Evolutionary conservation across 1,140 invertebrate genomes (phyloP).

Genomic region (Venturia canescens): DNA sequence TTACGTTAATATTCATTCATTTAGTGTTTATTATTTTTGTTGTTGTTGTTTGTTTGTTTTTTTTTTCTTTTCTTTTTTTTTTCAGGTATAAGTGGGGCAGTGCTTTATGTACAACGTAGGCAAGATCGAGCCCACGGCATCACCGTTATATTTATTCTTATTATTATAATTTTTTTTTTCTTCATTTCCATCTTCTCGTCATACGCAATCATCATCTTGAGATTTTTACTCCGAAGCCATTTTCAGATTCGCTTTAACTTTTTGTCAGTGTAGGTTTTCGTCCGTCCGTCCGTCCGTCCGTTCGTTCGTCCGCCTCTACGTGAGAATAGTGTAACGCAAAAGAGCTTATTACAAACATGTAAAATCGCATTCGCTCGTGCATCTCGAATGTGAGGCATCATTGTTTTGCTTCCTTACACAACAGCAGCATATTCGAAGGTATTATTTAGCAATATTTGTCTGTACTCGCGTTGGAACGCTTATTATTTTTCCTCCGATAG

Average conservation of each 20-base stretch:
- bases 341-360: constrained; percentile 55
- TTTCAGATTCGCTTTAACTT: not conserved
- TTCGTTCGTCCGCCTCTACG: too few relatives aligned
- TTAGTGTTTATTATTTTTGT: not conserved
- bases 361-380: constrained; percentile 47
- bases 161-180: constrained; percentile 38
- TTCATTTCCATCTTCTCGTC: constrained; percentile 31
- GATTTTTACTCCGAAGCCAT: constrained; percentile 28
- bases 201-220: constrained; percentile 31
- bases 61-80: constrained; percentile 42
- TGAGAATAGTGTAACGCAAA: constrained; percentile 41
- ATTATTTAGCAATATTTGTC: not conserved
- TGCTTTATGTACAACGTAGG: constrained; percentile 64
- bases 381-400: not conserved
- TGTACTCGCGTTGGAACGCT: not conserved
- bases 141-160: too few relatives aligned
- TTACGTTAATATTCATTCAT: not conserved
- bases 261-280: constrained; percentile 1
- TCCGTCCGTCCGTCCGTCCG: not conserved
- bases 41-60: not conserved
- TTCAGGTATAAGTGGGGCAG: constrained; percentile 58
- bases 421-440: not conserved
- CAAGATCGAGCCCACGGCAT: constrained; percentile 55
- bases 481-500: too few relatives aligned
- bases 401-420: constrained; percentile 21